Evolutionary conservation across 92 coral and sea anemone genomes (phyloP), one percentile per base, ranked within the genome.

Genomic region (Porites evermanni): DNA sequence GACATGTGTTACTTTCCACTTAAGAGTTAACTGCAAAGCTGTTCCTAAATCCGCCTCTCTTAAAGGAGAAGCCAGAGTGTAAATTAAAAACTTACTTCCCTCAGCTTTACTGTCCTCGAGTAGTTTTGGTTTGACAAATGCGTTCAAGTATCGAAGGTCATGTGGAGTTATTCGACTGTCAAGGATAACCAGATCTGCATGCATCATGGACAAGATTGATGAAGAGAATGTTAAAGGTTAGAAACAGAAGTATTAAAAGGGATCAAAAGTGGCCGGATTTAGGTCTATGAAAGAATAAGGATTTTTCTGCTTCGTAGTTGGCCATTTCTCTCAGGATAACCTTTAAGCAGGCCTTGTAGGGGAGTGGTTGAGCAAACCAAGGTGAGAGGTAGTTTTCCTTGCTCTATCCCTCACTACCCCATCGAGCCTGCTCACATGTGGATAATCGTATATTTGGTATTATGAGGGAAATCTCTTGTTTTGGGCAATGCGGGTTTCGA

Each of bases 81-180:
- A 53, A 2, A 38, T 16, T 16, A 7, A 53, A 19, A 23, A 86
- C 97, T 94, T 89, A 94, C 97, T 66, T 89, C 97, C 88, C 72
- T 94, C 95, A 61, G 92, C 84, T 29, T 83, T 89, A 18, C 91
- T 88, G 79, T 94, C 97, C 61, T 91, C 89, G 47, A 94, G 75
- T 54, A 94, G 87, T 56, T 88, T 91, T 9, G 97, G 97, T 86
- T 79, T 82, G 71, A 94, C 82, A 61, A 86, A 79, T 53, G 90
- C 93, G 18, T 84, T 86, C 54, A 94, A 84, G 66, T 84, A 77
- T 32, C 90, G 89, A 18, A 94, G 72, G 51, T 94, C 97, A 76
- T 89, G 93, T 74, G 91, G 91, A 64, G 88, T 91, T 23, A 91
- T 58, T 53, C 79, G 88, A 59, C 85, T 67, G 60, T 83, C 91